Evolutionary conservation across 2,888 invertebrate species (phyloP), one percentile per base, ranked within the genome.

Genomic region (Nemoura dubitans): DNA sequence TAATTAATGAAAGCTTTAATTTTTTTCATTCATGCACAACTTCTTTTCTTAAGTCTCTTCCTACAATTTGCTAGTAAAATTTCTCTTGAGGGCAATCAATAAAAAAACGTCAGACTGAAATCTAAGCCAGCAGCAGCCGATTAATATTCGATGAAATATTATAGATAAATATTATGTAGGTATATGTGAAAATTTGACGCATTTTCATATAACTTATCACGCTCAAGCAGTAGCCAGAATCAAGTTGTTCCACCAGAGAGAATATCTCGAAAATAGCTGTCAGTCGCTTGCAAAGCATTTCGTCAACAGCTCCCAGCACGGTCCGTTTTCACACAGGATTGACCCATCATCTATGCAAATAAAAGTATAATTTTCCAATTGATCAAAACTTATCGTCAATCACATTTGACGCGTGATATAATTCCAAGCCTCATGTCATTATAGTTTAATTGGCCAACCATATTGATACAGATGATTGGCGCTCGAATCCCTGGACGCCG

Each of bases 341-440:
- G 59, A 59, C 59, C 59, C 59, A 59, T 59, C 59, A 59, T 59
- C 59, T 59, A 59, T 59, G 59, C 59, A 59, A 59, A 59, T 59
- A 59, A 59, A 59, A 59, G 21, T 59, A 59, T 59, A 59, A 59
- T 59, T 59, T 21, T 59, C 59, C 59, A 59, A 59, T 59, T 21
- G 16, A 59, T 59, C 59, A 59, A 59, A 59, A 59, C 16, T 21
- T 7, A 59, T 21, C 59, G 59, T 59, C 59, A 59, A 59, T 59
- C 59, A 59, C 59, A 59, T 59, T 59, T 59, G 59, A 59, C 59
- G 59, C 59, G 14, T 21, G 59, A 59, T 59, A 59, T 59, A 6
- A n/a, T 59, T 59, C 14, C 59, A 59, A 59, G 59, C 16, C 21
- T 1, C 59, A 59, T 59, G 16, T 59, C 59, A 59, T 59, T n/a